A percentile compares a stretch with the other conserved stretches of the same genome.
Evolutionary conservation across 2,797 vertebrate genomes (phyloP).

Genomic region (Etheostoma nigrum): DNA sequence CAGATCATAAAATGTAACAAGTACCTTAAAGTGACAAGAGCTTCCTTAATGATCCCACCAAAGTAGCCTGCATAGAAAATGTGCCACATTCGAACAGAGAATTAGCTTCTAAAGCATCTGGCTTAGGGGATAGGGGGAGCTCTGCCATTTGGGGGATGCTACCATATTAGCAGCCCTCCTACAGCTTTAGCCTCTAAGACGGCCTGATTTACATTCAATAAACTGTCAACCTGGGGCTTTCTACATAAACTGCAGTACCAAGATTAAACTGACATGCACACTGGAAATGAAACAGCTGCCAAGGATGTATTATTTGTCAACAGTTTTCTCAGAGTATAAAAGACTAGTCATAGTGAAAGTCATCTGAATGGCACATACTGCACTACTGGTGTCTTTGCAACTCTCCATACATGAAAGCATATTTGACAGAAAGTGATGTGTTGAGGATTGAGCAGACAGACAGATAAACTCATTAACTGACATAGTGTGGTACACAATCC

Average conservation of each 20-base stretch:
- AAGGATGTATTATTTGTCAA: conserved; percentile 48
- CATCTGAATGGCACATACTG: conserved; percentile 19
- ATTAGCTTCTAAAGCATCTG: conserved; percentile 61
- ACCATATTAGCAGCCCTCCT: conserved; percentile 68
- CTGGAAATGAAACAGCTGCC: conserved; percentile 47
- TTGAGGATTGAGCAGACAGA: background rate
- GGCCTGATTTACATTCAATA: conserved; percentile 77
- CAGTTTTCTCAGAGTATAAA: conserved; percentile 37
- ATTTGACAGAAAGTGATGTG: background rate
- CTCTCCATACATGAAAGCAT: background rate
- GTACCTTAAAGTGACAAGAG: conserved; percentile 58
- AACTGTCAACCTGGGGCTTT: conserved; percentile 68
- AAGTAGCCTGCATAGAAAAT: conserved; percentile 53
- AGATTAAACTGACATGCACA: conserved; percentile 21
- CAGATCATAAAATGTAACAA: conserved; percentile 52
- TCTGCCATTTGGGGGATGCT: conserved; percentile 51
- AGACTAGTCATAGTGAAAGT: conserved; percentile 36
- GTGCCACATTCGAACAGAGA: conserved; percentile 55
- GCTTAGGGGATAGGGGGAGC: conserved; percentile 47
- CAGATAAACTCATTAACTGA: conserved; percentile 11
- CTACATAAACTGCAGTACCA: conserved; percentile 53
- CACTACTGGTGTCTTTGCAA: conserved; percentile 15
- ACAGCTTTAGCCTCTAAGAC: conserved; percentile 62
- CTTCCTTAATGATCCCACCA: conserved; percentile 49
- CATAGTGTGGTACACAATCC: background rate